These are phyloP conservation scores for Drosophila serrata DNA, from an alignment of 1,140 invertebrate species.

Conservation along the genomic window DNA sequence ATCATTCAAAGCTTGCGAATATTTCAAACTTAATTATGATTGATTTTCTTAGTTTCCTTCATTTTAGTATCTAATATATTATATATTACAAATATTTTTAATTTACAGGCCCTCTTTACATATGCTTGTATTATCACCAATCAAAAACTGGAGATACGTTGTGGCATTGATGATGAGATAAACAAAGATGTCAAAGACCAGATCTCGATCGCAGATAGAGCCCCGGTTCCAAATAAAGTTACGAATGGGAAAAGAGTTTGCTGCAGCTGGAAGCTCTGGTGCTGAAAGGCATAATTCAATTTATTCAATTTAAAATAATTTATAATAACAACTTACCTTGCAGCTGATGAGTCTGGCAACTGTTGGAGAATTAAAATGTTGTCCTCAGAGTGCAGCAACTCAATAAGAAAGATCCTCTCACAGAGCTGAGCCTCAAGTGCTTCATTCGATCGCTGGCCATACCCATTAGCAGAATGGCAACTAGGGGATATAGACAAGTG, in stretches of 20 bases:
- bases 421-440: conserved; percentile 9
- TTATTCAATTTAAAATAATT: not conserved
- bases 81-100: not conserved
- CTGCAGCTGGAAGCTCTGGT: conserved; percentile 10
- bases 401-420: conserved; percentile 16
- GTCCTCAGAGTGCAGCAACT: not conserved
- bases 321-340: conserved; percentile 18
- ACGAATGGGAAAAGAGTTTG: conserved; percentile 9
- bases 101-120: conserved; percentile 12
- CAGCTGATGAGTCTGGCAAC: conserved; percentile 11
- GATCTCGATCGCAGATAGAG: conserved; percentile 15
- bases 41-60: too few relatives aligned
- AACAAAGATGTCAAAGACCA: conserved; percentile 22
- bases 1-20: too few relatives aligned
- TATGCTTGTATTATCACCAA: conserved; percentile 3
- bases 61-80: too few relatives aligned
- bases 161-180: conserved; percentile 34
- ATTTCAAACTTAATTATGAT: too few relatives aligned
- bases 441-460: conserved; percentile 32
- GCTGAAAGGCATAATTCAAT: not conserved
- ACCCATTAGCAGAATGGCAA: conserved; percentile 15
- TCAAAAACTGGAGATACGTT: conserved; percentile 30
- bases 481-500: conserved; percentile 13
- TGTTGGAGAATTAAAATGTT: not conserved
- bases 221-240: conserved; percentile 33